These are phyloP conservation scores for Notarius lentiginosus DNA, from an alignment of 2,113 vertebrate species.

Conservation along the genomic window DNA sequence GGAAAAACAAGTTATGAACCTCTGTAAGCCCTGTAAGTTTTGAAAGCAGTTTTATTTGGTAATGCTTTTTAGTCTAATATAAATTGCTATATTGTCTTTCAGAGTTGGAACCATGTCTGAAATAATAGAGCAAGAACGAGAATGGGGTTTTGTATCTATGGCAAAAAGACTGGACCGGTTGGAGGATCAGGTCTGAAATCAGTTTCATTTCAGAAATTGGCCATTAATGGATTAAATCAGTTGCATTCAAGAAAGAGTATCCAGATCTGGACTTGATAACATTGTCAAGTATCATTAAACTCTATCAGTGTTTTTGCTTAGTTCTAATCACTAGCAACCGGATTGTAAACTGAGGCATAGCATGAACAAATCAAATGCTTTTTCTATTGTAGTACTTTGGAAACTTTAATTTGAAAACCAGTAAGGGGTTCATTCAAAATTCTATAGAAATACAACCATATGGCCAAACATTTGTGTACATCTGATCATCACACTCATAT, in stretches of 20 bases:
- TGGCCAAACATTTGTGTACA: background rate
- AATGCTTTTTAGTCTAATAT: background rate
- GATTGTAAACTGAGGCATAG: background rate
- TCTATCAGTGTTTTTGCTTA: background rate
- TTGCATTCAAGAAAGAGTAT: background rate
- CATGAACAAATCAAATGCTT: background rate
- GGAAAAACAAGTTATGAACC: background rate
- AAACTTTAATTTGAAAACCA: background rate
- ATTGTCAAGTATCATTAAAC: background rate
- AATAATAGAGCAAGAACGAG: constrained; percentile 74
- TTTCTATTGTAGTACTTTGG: background rate
- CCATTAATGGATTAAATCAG: background rate
- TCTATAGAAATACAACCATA: background rate
- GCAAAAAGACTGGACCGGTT: constrained; percentile 75
- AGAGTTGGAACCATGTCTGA: constrained; percentile 80
- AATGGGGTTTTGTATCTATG: constrained; percentile 66
- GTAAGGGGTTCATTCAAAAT: background rate
- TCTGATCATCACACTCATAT: background rate
- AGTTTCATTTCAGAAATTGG: background rate
- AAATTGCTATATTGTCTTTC: constrained; percentile 25
- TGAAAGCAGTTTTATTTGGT: background rate
- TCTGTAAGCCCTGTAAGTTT: background rate
- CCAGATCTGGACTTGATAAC: background rate
- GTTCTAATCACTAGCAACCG: background rate
- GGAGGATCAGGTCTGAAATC: constrained; percentile 84